Conservation (phyloP, 2,797 vertebrate species). For the Peromyscus nudipes region DNA sequence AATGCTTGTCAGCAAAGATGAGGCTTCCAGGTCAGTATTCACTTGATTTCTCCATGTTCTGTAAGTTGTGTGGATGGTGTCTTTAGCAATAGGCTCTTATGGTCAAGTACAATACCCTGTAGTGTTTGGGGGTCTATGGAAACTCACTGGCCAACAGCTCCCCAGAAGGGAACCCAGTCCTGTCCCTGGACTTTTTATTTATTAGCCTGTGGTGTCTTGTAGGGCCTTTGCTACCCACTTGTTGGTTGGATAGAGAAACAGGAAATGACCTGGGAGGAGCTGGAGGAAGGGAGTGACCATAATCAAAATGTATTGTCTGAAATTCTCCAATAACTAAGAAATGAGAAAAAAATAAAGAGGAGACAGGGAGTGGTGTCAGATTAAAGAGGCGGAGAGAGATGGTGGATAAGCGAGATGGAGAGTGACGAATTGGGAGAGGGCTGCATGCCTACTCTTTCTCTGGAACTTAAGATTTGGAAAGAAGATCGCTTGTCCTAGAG, state of each 20-base stretch:
- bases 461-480: not conserved
- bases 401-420: not conserved
- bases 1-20: not conserved
- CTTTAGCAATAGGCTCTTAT: not conserved
- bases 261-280: not conserved
- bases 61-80: not conserved
- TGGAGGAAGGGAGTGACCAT: not conserved
- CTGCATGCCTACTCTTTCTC: not conserved
- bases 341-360: not conserved
- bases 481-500: not conserved
- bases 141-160: not conserved
- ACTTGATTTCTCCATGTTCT: not conserved
- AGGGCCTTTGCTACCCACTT: not conserved
- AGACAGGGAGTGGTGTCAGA: not conserved
- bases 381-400: not conserved
- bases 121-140: not conserved
- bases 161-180: too few species aligned
- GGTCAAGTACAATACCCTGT: not conserved
- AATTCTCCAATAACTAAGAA: not conserved
- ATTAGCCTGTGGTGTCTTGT: not conserved
- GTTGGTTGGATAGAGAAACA: not conserved
- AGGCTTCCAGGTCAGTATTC: not conserved
- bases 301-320: not conserved
- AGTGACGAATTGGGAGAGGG: not conserved
- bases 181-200: not conserved